Conservation (phyloP, 1,140 invertebrate species). For the Carcinoscorpius rotundicauda region DNA sequence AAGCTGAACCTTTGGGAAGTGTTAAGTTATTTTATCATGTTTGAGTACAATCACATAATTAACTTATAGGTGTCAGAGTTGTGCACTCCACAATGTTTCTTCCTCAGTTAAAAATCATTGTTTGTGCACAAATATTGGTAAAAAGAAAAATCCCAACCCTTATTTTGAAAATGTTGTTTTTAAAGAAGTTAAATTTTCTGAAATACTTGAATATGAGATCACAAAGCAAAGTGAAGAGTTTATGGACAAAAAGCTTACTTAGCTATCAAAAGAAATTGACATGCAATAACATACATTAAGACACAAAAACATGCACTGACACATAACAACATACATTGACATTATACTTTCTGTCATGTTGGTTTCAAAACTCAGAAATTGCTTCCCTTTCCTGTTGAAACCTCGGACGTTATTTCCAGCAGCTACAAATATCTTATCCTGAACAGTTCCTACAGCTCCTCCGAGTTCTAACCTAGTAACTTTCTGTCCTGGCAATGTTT, state of each 20-base stretch:
- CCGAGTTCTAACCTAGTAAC: constrained; percentile 61
- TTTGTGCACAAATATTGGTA: too few species aligned
- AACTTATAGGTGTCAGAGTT: too few species aligned
- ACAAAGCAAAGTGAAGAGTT: too few species aligned
- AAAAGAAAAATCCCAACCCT: too few species aligned
- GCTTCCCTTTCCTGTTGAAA: constrained; percentile 79
- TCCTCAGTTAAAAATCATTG: too few species aligned
- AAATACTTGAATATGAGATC: too few species aligned
- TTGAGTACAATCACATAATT: too few species aligned
- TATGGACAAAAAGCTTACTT: too few species aligned
- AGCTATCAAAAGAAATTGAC: too few species aligned
- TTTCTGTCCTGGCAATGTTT: constrained; percentile 55
- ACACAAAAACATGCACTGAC: background rate
- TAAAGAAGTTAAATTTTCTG: background rate
- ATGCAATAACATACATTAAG: background rate
- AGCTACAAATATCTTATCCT: constrained; percentile 77
- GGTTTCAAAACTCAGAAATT: constrained; percentile 84
- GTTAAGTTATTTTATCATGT: too few species aligned
- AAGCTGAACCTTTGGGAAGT: too few species aligned
- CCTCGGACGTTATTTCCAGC: constrained; percentile 68
- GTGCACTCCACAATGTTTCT: too few species aligned
- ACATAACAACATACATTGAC: constrained; percentile 18
- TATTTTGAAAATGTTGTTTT: background rate
- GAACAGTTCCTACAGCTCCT: constrained; percentile 51
- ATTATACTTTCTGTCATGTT: constrained; percentile 70